Conservation (phyloP, 2,113 vertebrate genomes). For the Drymodes brunneopygia region DNA sequence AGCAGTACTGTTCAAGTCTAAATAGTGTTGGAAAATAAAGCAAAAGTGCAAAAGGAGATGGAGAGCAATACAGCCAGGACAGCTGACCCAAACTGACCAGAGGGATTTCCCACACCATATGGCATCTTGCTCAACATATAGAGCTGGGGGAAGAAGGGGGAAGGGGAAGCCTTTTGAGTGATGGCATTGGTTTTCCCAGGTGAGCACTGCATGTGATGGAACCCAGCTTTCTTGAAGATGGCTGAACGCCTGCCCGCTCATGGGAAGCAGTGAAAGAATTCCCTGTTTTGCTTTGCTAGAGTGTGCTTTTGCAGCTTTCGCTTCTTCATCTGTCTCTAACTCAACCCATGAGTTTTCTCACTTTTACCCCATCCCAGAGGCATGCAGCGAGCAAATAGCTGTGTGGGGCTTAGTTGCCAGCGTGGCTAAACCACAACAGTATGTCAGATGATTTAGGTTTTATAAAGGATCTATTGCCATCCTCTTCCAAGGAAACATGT, state of each 20-base stretch:
- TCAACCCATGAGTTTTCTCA: background rate
- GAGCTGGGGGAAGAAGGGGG: background rate
- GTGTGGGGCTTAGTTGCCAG: background rate
- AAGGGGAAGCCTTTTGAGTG: accelerated
- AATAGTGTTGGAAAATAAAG: background rate
- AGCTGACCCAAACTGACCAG: background rate
- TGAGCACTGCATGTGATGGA: background rate
- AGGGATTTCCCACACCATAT: background rate
- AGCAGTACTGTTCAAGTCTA: background rate
- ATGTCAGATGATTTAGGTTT: background rate
- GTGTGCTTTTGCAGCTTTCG: background rate
- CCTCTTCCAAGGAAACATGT: background rate
- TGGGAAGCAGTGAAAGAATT: background rate
- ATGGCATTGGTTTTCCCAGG: background rate
- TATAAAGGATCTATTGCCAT: background rate
- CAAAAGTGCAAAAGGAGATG: background rate
- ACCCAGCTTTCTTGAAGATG: background rate
- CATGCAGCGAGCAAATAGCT: background rate
- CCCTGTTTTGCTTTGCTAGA: background rate
- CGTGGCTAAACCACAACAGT: background rate
- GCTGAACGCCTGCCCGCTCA: background rate
- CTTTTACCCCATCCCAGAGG: background rate
- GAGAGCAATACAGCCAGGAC: background rate
- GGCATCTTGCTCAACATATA: background rate
- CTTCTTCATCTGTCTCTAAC: background rate